Percentiles rank a stretch among this genome's conserved stretches.
Conservation (phyloP, 2,888 invertebrate species). For the Aricia artaxerxes region DNA sequence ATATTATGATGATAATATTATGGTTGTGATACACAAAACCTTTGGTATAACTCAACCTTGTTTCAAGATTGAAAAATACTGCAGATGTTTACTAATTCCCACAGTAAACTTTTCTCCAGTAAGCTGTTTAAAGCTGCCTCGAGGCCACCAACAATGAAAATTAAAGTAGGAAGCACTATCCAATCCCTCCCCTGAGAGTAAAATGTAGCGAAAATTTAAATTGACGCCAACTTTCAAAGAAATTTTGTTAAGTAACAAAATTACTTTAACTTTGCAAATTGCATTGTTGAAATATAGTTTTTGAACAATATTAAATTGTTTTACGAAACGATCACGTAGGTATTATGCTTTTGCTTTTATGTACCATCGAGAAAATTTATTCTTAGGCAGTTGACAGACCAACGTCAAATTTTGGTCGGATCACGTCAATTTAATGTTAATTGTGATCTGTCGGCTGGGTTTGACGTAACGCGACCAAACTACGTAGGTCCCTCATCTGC, state of each 20-base stretch:
- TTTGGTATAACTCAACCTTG: background rate
- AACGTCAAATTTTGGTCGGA: too few relatives aligned
- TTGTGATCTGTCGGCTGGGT: too few relatives aligned
- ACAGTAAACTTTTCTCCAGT: background rate
- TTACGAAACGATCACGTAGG: background rate
- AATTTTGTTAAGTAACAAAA: background rate
- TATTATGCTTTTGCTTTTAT: background rate
- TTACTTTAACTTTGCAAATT: background rate
- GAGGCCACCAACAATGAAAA: conserved; percentile 13
- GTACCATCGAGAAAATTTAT: background rate
- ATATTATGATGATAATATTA: too few relatives aligned
- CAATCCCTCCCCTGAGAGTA: background rate
- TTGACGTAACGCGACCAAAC: too few relatives aligned
- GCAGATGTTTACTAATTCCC: background rate
- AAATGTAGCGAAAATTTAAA: conserved; percentile 12
- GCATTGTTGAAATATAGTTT: background rate
- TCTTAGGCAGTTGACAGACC: too few relatives aligned
- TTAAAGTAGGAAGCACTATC: conserved; percentile 10
- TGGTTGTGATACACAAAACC: too few relatives aligned
- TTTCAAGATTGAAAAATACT: background rate
- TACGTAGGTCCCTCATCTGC: too few relatives aligned
- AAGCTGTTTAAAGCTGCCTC: conserved; percentile 18
- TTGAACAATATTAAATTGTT: background rate
- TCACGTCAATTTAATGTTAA: too few relatives aligned
- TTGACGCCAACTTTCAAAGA: conserved; percentile 5